A percentile compares a stretch with the other conserved stretches of the same genome.
These are phyloP conservation scores for Stenurella melanura DNA, from an alignment of 2,888 invertebrate genomes.

Conservation along the genomic window DNA sequence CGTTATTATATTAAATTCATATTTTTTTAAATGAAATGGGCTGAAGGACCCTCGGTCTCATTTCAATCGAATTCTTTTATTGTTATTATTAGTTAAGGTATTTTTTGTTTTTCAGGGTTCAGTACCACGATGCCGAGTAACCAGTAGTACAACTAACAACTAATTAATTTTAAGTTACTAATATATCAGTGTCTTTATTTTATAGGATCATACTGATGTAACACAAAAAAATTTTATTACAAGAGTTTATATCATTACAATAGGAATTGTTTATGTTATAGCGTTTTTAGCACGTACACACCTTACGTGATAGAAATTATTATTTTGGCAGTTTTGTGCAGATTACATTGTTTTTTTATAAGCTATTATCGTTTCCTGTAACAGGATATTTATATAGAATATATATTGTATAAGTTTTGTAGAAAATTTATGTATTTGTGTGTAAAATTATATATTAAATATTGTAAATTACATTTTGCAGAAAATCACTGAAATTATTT, in stretches of 20 bases:
- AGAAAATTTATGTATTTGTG: slow-evolving; percentile 31
- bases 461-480: slow-evolving; percentile 36
- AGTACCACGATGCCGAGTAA: slow-evolving; percentile 70
- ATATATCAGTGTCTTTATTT: slow-evolving; percentile 34
- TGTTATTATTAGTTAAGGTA: slow-evolving; percentile 11
- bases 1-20: too few species aligned
- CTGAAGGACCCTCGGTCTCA: too few species aligned
- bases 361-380: slow-evolving; percentile 30
- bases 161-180: slow-evolving; percentile 32
- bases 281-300: slow-evolving; percentile 15
- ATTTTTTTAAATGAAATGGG: too few species aligned
- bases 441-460: slow-evolving; percentile 18
- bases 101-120: slow-evolving; percentile 63
- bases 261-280: slow-evolving; percentile 33
- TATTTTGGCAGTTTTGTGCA: slow-evolving; percentile 36
- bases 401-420: slow-evolving; percentile 31
- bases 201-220: slow-evolving; percentile 31
- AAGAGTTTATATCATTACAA: slow-evolving; percentile 36
- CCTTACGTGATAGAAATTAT: slow-evolving; percentile 25
- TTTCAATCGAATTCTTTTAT: too few species aligned
- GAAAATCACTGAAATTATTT: slow-evolving; percentile 22
- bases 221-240: slow-evolving; percentile 26
- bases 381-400: slow-evolving; percentile 32
- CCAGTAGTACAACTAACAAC: slow-evolving; percentile 38
- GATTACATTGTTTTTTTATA: slow-evolving; percentile 19